Conservation (phyloP, 1,140 invertebrate genomes). For the Scaptodrosophila lebanonensis region DNA sequence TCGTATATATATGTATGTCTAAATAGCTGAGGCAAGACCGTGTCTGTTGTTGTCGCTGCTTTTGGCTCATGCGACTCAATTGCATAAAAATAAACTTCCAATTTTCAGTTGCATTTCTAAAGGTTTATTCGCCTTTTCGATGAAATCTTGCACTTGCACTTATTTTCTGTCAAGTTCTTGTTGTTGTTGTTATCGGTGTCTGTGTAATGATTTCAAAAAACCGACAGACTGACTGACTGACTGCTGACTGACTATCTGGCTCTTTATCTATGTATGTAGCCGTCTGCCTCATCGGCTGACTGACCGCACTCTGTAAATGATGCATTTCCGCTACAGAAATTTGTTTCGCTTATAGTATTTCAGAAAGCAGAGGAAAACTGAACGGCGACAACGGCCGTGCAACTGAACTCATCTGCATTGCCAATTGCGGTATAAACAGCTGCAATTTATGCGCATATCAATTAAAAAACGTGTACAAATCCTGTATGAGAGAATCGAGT, state of each 20-base stretch:
- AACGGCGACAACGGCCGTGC: slow-evolving; percentile 21
- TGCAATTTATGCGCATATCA: slow-evolving; percentile 68
- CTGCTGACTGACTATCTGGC: slow-evolving; percentile 27
- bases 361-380: slow-evolving; percentile 37
- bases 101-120: slow-evolving; percentile 27
- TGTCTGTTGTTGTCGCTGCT: no score
- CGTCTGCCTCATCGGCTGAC: no score
- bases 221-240: slow-evolving; percentile 31
- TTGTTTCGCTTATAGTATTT: slow-evolving; percentile 33
- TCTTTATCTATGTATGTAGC: no score
- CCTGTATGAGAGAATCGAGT: no score
- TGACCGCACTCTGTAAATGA: slow-evolving; percentile 47
- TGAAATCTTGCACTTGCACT: slow-evolving; percentile 63
- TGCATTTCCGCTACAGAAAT: slow-evolving; percentile 65
- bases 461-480: slow-evolving; percentile 32
- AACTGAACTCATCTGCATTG: slow-evolving; percentile 64
- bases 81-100: no score
- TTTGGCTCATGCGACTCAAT: no score
- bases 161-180: slow-evolving; percentile 31
- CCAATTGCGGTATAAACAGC: slow-evolving; percentile 51
- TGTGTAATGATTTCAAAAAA: slow-evolving; percentile 51
- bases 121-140: slow-evolving; percentile 66
- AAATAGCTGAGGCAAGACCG: no score
- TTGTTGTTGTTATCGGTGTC: neutral
- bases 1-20: no score